These are phyloP conservation scores for Cheilosia urbana DNA, from an alignment of 2,888 invertebrate species.

Conservation along the genomic window DNA sequence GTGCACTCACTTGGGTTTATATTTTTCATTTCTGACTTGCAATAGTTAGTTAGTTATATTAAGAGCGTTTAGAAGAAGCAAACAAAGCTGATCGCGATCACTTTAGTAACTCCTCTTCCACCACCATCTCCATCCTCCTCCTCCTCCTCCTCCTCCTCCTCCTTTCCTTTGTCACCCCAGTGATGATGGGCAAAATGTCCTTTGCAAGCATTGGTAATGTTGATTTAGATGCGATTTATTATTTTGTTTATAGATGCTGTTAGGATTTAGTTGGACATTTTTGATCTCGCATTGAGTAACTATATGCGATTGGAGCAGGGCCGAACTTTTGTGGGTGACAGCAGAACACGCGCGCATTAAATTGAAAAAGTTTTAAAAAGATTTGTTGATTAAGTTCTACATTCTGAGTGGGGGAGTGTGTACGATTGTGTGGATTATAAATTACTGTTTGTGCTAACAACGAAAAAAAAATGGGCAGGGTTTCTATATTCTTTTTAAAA, in stretches of 20 bases:
- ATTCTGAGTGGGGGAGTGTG: slow-evolving; percentile 52
- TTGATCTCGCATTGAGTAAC: slow-evolving; percentile 76
- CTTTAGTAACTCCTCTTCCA: too few species aligned
- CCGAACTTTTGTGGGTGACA: slow-evolving; percentile 69
- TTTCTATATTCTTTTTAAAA: slow-evolving; percentile 5
- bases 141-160: too few species aligned
- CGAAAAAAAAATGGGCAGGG: not conserved
- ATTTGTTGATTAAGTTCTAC: slow-evolving; percentile 48
- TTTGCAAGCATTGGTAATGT: not conserved
- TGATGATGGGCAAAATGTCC: not conserved
- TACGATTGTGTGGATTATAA: slow-evolving; percentile 46
- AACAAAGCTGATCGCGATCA: too few species aligned
- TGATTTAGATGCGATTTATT: slow-evolving; percentile 13
- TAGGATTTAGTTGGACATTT: slow-evolving; percentile 68
- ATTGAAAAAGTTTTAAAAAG: slow-evolving; percentile 71
- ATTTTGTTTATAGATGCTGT: slow-evolving; percentile 25
- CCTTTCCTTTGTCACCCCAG: not conserved
- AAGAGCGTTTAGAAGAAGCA: too few species aligned
- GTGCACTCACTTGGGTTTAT: slow-evolving; percentile 12
- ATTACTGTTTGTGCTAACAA: slow-evolving; percentile 38
- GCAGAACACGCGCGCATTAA: slow-evolving; percentile 49
- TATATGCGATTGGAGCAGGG: slow-evolving; percentile 76
- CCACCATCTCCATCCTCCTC: too few species aligned
- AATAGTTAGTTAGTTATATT: not conserved
- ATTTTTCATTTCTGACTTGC: not conserved